Conservation (phyloP, 2,888 invertebrate genomes). For the Heliconius aoede region DNA sequence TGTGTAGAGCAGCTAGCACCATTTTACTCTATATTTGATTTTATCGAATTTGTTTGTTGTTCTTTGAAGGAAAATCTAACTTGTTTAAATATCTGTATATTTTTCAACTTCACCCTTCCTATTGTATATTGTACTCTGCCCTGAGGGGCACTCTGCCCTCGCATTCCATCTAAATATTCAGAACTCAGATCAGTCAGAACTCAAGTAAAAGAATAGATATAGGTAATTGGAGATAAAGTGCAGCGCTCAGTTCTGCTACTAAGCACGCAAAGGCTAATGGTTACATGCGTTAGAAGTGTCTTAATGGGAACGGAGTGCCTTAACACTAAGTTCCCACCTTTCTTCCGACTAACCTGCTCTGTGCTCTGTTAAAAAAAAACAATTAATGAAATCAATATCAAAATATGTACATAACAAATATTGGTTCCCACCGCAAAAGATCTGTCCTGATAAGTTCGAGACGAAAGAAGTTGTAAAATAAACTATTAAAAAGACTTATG, state of each 20-base stretch:
- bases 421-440: slow-evolving; percentile 4
- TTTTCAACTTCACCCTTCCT: no score
- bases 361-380: background rate
- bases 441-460: slow-evolving; percentile 9
- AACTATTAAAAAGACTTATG: slow-evolving; percentile 30
- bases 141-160: no score
- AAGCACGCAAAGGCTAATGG: no score
- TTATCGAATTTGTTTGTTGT: background rate
- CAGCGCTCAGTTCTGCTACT: no score
- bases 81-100: no score
- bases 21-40: slow-evolving; percentile 1
- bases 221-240: no score
- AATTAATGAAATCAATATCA: background rate
- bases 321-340: background rate
- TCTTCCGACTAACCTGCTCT: background rate
- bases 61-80: no score
- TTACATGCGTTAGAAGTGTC: background rate
- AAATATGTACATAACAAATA: background rate
- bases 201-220: no score
- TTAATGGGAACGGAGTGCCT: background rate
- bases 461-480: slow-evolving; percentile 31
- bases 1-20: slow-evolving; percentile 48
- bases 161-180: no score
- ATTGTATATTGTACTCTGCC: no score
- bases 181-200: no score